phyloP scores from a whole-genome alignment of 1,140 invertebrate genomes.

The Drosophila varians region DNA sequence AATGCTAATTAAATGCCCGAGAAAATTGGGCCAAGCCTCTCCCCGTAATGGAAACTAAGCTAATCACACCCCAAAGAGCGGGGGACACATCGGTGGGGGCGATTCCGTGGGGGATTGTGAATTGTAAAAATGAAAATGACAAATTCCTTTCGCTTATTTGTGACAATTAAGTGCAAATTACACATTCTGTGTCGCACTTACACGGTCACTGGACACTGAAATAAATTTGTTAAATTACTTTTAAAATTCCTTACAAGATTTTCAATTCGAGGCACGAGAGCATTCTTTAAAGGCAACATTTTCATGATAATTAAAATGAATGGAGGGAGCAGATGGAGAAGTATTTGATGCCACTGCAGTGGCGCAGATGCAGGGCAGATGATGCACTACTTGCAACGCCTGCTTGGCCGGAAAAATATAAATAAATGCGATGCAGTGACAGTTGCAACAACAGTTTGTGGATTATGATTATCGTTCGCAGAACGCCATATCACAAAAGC shows the following conservation, averaged over 20 bases:
- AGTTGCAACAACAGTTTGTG: conserved; percentile 48
- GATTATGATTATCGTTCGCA: conserved; percentile 41
- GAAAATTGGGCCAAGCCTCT: conserved; percentile 71
- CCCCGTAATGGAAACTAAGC: conserved; percentile 52
- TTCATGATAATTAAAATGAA: conserved; percentile 67
- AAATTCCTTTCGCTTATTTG: conserved; percentile 68
- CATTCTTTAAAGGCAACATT: conserved; percentile 18
- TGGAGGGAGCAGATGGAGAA: conserved; percentile 42
- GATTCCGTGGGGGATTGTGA: conserved; percentile 18
- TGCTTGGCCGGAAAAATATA: conserved; percentile 73
- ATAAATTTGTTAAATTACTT: neutral
- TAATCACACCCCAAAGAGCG: conserved; percentile 58
- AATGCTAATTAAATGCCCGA: conserved; percentile 77
- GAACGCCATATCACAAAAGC: neutral
- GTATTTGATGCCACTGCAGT: conserved; percentile 7
- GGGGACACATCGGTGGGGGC: neutral
- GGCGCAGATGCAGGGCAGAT: conserved; percentile 21
- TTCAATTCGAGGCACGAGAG: neutral
- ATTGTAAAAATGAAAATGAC: conserved; percentile 39
- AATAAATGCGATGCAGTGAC: conserved; percentile 40
- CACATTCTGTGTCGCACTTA: conserved; percentile 46
- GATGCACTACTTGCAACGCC: conserved; percentile 44
- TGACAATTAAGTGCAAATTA: conserved; percentile 71
- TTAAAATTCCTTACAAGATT: neutral
- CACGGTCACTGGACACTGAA: neutral